Evolutionary conservation across 2,888 invertebrate species (phyloP).

Genomic region (Cyaniris semiargus): DNA sequence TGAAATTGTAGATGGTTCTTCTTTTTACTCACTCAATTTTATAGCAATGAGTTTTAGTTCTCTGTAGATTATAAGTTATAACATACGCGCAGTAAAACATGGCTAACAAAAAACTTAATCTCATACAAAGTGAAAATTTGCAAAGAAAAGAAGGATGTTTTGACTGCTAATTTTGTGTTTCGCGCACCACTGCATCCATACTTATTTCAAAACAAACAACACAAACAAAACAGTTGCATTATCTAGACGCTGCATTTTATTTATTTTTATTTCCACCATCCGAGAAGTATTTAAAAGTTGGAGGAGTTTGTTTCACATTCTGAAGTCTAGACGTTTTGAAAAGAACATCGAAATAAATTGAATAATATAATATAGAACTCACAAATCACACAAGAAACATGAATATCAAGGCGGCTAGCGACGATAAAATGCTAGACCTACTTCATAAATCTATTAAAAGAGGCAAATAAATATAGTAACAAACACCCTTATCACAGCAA

Average conservation of each 20-base stretch:
- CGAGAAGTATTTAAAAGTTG: not conserved
- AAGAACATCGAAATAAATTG: too few relatives aligned
- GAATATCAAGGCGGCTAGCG: not conserved
- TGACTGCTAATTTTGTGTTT: constrained; percentile 37
- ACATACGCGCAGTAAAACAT: not conserved
- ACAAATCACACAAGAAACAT: not conserved
- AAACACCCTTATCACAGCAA: constrained; percentile 33
- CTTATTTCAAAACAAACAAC: constrained; percentile 28
- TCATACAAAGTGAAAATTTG: constrained; percentile 34
- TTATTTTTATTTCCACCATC: not conserved
- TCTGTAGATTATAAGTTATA: not conserved
- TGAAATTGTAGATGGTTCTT: too few relatives aligned
- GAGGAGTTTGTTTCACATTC: not conserved
- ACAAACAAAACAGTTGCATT: constrained; percentile 26
- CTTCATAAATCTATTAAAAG: constrained; percentile 10
- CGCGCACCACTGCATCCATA: constrained; percentile 35
- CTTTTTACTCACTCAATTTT: too few relatives aligned
- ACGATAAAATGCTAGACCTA: not conserved
- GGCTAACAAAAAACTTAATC: not conserved
- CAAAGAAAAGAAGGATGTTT: constrained; percentile 30
- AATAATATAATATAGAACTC: not conserved
- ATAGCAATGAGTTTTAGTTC: too few relatives aligned
- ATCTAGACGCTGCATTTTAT: constrained; percentile 27
- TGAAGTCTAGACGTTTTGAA: too few relatives aligned
- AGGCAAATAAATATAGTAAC: constrained; percentile 2